Conservation (phyloP, 2,888 invertebrate genomes). For the Lithophane ornitopus region DNA sequence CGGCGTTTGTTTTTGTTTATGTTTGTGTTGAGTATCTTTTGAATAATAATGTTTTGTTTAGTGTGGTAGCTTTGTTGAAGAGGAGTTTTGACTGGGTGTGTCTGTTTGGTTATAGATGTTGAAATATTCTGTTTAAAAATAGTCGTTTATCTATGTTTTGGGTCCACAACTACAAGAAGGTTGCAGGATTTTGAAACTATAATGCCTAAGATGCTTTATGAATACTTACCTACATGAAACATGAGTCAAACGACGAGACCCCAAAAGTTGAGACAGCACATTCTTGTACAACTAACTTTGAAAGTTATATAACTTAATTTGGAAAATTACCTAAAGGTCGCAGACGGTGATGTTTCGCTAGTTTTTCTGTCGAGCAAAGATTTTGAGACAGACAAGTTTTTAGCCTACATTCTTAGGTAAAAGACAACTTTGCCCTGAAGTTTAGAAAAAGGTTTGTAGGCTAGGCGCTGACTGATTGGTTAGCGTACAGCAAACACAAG, state of each 20-base stretch:
- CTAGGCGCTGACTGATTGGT: background rate
- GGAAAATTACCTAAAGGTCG: slow-evolving; percentile 10
- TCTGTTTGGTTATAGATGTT: background rate
- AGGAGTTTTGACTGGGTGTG: background rate
- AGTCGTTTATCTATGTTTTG: background rate
- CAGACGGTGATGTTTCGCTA: background rate
- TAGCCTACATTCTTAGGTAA: background rate
- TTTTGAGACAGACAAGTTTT: background rate
- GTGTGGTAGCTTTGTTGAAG: background rate
- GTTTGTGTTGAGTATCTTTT: background rate
- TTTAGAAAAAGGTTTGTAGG: background rate
- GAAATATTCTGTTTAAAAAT: background rate
- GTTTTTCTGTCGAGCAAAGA: background rate
- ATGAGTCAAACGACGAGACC: background rate
- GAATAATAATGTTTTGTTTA: slow-evolving; percentile 18
- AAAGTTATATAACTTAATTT: slow-evolving; percentile 10
- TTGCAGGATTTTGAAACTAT: slow-evolving; percentile 5
- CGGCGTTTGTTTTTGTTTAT: slow-evolving; percentile 24
- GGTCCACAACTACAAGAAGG: background rate
- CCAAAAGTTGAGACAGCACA: slow-evolving; percentile 10
- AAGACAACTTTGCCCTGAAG: too few relatives aligned
- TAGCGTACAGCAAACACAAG: background rate
- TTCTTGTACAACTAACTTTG: slow-evolving; percentile 24
- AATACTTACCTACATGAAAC: slow-evolving; percentile 30
- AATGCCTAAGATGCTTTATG: slow-evolving; percentile 24